Conservation (phyloP, 1,140 invertebrate genomes). For the Cyclargus thomasi region DNA sequence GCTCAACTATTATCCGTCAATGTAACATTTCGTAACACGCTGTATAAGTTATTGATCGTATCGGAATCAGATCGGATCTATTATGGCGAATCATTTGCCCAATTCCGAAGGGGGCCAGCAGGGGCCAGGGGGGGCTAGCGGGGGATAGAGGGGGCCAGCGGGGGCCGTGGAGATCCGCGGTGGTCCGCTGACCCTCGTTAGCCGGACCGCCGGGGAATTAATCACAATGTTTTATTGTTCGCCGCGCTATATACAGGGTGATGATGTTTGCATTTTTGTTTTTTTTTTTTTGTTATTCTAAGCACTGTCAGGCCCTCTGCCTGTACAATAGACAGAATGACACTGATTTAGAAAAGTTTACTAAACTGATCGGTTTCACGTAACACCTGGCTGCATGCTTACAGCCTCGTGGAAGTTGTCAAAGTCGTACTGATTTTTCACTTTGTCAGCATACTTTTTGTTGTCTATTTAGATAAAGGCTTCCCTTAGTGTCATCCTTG, state of each 20-base stretch:
- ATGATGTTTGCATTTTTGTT: background rate
- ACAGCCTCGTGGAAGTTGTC: too few species aligned
- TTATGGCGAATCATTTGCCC: background rate
- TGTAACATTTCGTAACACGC: slow-evolving; percentile 26
- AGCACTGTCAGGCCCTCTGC: too few species aligned
- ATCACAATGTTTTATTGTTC: slow-evolving; percentile 16
- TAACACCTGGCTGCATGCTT: too few species aligned
- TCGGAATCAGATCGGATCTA: background rate
- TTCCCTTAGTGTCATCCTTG: too few species aligned
- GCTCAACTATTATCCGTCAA: too few species aligned
- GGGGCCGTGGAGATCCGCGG: background rate
- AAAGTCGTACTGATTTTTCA: too few species aligned
- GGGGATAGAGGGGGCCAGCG: background rate
- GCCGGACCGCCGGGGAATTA: slow-evolving; percentile 9
- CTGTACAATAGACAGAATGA: too few species aligned
- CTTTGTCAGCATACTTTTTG: too few species aligned
- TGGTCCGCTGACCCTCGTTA: slow-evolving; percentile 8
- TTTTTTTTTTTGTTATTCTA: background rate
- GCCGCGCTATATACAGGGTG: slow-evolving; percentile 6
- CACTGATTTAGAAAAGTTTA: too few species aligned
- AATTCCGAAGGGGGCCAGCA: background rate
- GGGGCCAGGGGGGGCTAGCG: too few species aligned
- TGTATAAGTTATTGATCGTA: slow-evolving; percentile 26
- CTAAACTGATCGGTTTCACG: too few species aligned
- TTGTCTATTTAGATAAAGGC: too few species aligned